These are phyloP conservation scores for Parochlus steinenii DNA, from an alignment of 2,888 invertebrate species.

Conservation along the genomic window DNA sequence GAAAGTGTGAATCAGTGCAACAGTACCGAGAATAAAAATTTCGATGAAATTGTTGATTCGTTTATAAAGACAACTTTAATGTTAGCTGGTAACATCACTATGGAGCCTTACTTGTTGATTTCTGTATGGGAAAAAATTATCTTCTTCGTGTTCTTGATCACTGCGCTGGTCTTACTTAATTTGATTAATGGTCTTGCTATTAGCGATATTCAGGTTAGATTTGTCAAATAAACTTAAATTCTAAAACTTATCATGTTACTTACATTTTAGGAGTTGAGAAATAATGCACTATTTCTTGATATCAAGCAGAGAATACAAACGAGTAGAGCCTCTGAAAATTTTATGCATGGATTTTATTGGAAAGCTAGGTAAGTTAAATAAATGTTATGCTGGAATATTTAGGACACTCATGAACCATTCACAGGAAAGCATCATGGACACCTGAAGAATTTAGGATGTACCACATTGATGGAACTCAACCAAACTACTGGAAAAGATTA, in stretches of 20 bases:
- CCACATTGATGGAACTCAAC: not conserved
- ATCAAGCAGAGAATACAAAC: conserved; percentile 9
- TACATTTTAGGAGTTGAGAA: too few relatives aligned
- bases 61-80: conserved; percentile 8
- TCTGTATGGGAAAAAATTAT: conserved; percentile 5
- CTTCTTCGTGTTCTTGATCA: conserved; percentile 7
- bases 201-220: conserved; percentile 7
- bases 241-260: too few relatives aligned
- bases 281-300: conserved; percentile 7
- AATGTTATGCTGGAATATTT: not conserved
- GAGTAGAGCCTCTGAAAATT: conserved; percentile 5
- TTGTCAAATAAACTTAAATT: too few relatives aligned
- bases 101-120: conserved; percentile 9
- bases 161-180: conserved; percentile 6
- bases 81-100: conserved; percentile 1
- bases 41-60: conserved; percentile 8
- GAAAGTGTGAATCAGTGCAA: too few relatives aligned
- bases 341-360: conserved; percentile 11
- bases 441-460: not conserved
- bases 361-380: conserved; percentile 7
- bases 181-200: conserved; percentile 12
- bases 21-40: too few relatives aligned
- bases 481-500: not conserved
- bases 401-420: too few relatives aligned
- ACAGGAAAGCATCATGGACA: not conserved